Percentiles rank a stretch among this genome's conserved stretches.
These are phyloP conservation scores for Steinernema feltiae DNA, from an alignment of 1,140 invertebrate genomes.

Conservation along the genomic window DNA sequence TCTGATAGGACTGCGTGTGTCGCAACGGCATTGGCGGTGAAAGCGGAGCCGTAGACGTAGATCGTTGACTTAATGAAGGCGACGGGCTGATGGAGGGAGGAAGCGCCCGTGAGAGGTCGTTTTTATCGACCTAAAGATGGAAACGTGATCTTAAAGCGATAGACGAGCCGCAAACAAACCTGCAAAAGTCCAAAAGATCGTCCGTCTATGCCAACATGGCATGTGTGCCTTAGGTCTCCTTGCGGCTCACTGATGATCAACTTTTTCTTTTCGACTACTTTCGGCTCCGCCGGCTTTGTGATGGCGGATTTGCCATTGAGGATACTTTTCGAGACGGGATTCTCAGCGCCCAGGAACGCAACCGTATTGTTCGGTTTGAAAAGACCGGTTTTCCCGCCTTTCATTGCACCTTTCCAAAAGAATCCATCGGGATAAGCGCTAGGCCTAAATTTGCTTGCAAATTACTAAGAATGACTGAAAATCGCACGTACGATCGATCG, in stretches of 20 bases:
- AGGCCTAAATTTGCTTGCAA: conserved; percentile 29
- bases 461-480: conserved; percentile 5
- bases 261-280: conserved; percentile 62
- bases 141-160: background rate
- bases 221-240: conserved; percentile 91
- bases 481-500: conserved; percentile 70
- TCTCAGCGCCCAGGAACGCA: conserved; percentile 68
- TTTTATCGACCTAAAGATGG: conserved; percentile 33
- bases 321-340: conserved; percentile 21
- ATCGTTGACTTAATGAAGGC: conserved; percentile 7
- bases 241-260: conserved; percentile 86
- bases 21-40: background rate
- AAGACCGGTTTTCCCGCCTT: conserved; percentile 73
- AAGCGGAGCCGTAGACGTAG: background rate
- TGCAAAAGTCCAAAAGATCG: conserved; percentile 74
- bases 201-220: conserved; percentile 90
- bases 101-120: conserved; percentile 27
- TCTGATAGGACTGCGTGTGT: background rate
- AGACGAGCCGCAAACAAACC: conserved; percentile 19
- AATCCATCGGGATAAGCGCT: conserved; percentile 33
- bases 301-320: conserved; percentile 34
- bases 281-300: conserved; percentile 63
- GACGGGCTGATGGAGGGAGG: conserved; percentile 11
- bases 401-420: conserved; percentile 78
- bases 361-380: conserved; percentile 85